Evolutionary conservation across 2,797 vertebrate genomes (phyloP).

Genomic region (Muscicapa striata): DNA sequence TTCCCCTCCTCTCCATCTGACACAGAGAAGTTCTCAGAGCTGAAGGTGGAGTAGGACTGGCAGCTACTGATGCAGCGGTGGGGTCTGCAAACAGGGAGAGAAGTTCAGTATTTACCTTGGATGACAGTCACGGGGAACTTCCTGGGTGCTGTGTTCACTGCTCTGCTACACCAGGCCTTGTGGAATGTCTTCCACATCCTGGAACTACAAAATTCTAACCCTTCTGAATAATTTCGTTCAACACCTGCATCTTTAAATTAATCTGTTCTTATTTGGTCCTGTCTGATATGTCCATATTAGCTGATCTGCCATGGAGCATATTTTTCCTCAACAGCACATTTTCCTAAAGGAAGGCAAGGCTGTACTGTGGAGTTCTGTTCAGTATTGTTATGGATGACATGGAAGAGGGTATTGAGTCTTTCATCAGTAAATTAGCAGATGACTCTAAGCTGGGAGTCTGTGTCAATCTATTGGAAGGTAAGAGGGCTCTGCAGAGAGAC

Average conservation of each 20-base stretch:
- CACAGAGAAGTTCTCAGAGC: conserved; percentile 96
- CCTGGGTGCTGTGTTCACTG: not conserved
- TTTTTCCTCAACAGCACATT: not conserved
- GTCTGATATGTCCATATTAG: not conserved
- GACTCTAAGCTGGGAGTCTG: not conserved
- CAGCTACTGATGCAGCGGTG: conserved; percentile 96
- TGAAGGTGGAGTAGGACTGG: conserved; percentile 98
- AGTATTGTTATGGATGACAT: not conserved
- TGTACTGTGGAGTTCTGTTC: not conserved
- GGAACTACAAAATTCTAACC: not conserved
- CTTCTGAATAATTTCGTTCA: not conserved
- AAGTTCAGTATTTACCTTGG: not conserved
- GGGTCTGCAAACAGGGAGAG: conserved; percentile 79
- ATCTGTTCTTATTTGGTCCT: not conserved
- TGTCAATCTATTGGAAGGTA: not conserved
- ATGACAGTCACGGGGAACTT: not conserved
- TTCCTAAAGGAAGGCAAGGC: not conserved
- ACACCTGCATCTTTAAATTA: not conserved
- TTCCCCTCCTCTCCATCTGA: conserved; percentile 99
- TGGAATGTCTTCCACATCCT: not conserved
- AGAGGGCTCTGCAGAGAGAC: not conserved
- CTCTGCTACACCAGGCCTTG: not conserved
- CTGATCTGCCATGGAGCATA: not conserved
- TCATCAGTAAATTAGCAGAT: not conserved
- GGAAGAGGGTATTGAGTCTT: not conserved